Evolutionary conservation across 1,140 invertebrate genomes (phyloP).

Genomic region (Achatina immaculata): DNA sequence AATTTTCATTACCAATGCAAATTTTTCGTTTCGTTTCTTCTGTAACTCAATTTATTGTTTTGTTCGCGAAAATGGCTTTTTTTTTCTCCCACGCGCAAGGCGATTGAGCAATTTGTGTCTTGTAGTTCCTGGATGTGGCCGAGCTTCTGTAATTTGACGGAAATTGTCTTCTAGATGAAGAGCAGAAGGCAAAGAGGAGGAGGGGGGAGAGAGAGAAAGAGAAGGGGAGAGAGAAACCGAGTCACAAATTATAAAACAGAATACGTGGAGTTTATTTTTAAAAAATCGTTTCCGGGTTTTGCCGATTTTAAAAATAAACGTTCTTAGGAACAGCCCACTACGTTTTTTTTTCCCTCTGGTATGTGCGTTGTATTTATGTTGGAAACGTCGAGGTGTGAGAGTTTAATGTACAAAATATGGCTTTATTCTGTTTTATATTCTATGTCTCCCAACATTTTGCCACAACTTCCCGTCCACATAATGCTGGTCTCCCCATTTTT

Average conservation of each 20-base stretch:
- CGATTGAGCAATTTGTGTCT: constrained; percentile 17
- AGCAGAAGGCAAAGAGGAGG: not conserved
- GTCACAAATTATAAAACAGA: constrained; percentile 16
- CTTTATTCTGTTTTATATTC: too few relatives aligned
- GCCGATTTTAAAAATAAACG: too few relatives aligned
- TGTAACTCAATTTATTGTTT: constrained; percentile 12
- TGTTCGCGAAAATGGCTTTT: constrained; percentile 14
- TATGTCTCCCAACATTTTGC: too few relatives aligned
- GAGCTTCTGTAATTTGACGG: constrained; percentile 28
- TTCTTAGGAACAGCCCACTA: too few relatives aligned
- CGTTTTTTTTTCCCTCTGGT: too few relatives aligned
- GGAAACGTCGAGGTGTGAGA: too few relatives aligned
- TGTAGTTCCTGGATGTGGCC: not conserved
- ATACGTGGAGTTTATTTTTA: too few relatives aligned
- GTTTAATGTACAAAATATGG: too few relatives aligned
- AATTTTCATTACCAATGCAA: constrained; percentile 16
- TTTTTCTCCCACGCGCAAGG: not conserved
- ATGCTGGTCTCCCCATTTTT: too few relatives aligned
- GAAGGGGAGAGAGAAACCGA: constrained; percentile 11
- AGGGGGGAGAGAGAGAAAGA: constrained; percentile 2
- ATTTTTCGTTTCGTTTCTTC: constrained; percentile 18
- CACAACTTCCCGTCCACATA: too few relatives aligned
- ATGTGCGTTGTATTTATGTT: too few relatives aligned
- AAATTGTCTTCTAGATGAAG: constrained; percentile 10
- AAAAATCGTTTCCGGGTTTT: too few relatives aligned